Conservation (phyloP, 2,113 vertebrate species). For the Sapayoa aenigma region DNA sequence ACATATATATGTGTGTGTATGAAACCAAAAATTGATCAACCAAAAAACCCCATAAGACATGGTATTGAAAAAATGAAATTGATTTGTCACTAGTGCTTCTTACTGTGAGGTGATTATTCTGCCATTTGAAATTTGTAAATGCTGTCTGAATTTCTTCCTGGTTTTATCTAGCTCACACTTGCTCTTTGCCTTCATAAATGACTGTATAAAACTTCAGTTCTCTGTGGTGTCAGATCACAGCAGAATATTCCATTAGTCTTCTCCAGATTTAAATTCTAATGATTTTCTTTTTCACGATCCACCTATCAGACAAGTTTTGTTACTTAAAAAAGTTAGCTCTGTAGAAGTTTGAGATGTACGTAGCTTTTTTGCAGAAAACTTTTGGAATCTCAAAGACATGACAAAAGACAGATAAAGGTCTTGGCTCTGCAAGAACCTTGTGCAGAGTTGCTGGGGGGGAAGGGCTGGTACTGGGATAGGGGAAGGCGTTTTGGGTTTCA, state of each 20-base stretch:
- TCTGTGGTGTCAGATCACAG: neutral
- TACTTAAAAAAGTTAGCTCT: neutral
- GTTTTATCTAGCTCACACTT: neutral
- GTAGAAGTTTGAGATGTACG: neutral
- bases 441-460: neutral
- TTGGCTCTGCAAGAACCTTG: neutral
- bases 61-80: neutral
- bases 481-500: neutral
- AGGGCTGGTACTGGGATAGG: neutral
- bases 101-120: neutral
- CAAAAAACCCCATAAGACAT: neutral
- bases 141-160: neutral
- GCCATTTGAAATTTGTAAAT: neutral
- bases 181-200: neutral
- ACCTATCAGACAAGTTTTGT: neutral
- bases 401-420: neutral
- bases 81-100: neutral
- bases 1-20: no score
- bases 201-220: neutral
- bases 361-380: neutral
- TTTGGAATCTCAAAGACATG: neutral
- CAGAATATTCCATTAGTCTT: neutral
- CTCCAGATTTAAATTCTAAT: neutral
- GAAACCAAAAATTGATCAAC: neutral
- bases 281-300: slow-evolving; percentile 4